These are phyloP conservation scores for Galerucella nymphaeae DNA, from an alignment of 2,888 invertebrate genomes.

Conservation along the genomic window DNA sequence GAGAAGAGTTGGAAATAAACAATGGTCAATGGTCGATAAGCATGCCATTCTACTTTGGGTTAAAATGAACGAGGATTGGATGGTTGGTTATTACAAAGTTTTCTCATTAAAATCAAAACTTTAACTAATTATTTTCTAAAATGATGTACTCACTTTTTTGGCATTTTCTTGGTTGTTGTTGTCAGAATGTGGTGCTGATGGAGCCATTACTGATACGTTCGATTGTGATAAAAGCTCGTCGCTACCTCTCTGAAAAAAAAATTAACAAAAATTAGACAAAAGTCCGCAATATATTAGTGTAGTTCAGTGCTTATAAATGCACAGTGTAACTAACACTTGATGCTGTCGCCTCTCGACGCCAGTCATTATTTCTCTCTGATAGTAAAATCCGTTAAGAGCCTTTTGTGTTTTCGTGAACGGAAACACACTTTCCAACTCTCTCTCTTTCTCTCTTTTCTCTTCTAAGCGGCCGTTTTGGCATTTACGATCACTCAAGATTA, in stretches of 20 bases:
- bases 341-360: slow-evolving; percentile 29
- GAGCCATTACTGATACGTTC: slow-evolving; percentile 93
- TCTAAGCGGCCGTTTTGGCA: slow-evolving; percentile 22
- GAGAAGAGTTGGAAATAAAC: slow-evolving; percentile 1
- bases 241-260: slow-evolving; percentile 88
- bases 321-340: slow-evolving; percentile 34
- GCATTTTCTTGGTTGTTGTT: slow-evolving; percentile 93
- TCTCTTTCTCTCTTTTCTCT: not conserved
- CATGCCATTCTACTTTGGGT: slow-evolving; percentile 28
- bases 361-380: slow-evolving; percentile 36
- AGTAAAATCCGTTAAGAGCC: slow-evolving; percentile 40
- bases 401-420: slow-evolving; percentile 42
- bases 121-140: not conserved
- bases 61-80: slow-evolving; percentile 22
- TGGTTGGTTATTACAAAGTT: slow-evolving; percentile 9
- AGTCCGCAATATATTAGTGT: not conserved
- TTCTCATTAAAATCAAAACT: not conserved
- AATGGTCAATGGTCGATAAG: slow-evolving; percentile 25
- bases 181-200: slow-evolving; percentile 89
- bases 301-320: slow-evolving; percentile 30
- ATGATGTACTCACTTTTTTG: slow-evolving; percentile 82
- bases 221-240: slow-evolving; percentile 97
- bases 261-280: not conserved
- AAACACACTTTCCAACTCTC: slow-evolving; percentile 31
- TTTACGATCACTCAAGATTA: slow-evolving; percentile 41